Conservation (phyloP, 2,888 invertebrate genomes). For the Platerodrilus igneus region DNA sequence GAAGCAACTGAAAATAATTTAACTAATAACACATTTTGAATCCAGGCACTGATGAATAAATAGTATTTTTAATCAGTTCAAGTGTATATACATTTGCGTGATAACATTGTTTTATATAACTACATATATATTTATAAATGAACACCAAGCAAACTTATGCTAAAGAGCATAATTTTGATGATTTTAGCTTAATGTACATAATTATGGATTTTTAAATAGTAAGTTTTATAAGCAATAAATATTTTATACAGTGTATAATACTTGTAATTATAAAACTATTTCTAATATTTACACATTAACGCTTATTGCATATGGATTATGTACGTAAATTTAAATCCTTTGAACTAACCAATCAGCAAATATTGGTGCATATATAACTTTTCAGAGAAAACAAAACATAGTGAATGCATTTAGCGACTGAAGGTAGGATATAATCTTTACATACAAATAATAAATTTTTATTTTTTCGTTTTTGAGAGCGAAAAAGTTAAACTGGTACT, state of each 20-base stretch:
- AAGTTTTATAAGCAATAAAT: background rate
- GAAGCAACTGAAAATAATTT: conserved; percentile 15
- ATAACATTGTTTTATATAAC: conserved; percentile 18
- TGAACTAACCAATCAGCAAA: too few relatives aligned
- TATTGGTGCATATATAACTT: too few relatives aligned
- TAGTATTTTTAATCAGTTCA: conserved; percentile 40
- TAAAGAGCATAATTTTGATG: conserved; percentile 3
- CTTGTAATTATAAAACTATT: background rate
- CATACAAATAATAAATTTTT: too few relatives aligned
- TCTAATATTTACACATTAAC: too few relatives aligned
- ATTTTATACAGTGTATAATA: background rate
- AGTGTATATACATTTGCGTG: conserved; percentile 41
- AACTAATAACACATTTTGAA: conserved; percentile 32
- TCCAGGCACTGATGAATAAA: conserved; percentile 44
- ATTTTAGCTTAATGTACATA: background rate
- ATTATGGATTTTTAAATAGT: background rate
- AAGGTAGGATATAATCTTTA: too few relatives aligned
- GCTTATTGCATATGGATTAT: too few relatives aligned
- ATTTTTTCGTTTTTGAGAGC: too few relatives aligned
- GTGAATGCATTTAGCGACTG: too few relatives aligned
- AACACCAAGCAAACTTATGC: conserved; percentile 12
- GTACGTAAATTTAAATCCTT: too few relatives aligned
- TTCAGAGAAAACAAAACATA: too few relatives aligned
- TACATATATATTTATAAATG: too few relatives aligned
- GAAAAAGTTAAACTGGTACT: too few relatives aligned